phyloP scores from a whole-genome alignment of 92 coral and sea anemone genomes.

The Micromussa lordhowensis region DNA sequence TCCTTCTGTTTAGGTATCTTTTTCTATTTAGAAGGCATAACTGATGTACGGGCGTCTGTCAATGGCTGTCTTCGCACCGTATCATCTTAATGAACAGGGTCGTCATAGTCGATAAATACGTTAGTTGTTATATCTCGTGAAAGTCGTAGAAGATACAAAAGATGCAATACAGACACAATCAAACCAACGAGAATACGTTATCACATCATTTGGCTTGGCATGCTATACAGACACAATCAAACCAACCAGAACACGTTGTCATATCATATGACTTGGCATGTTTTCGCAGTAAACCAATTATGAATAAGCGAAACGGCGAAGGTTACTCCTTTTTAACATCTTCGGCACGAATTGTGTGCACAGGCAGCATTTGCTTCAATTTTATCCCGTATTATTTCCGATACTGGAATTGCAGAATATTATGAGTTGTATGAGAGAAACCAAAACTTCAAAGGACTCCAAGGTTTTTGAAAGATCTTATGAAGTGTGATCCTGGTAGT shows the following conservation, averaged over 20 bases:
- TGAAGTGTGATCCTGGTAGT: no score
- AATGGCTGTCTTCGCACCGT: no score
- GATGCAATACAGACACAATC: no score
- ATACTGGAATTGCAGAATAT: neutral
- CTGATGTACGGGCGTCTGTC: neutral
- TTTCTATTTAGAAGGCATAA: neutral
- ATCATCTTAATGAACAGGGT: no score
- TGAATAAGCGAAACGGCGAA: neutral
- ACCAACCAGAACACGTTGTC: neutral
- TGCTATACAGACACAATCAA: neutral
- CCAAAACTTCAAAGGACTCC: no score
- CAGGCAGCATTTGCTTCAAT: no score
- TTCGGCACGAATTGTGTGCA: neutral
- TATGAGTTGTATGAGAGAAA: neutral
- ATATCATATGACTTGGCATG: neutral
- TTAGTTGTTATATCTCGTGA: neutral
- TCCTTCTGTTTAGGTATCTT: neutral
- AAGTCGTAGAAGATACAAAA: neutral
- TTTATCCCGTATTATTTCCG: neutral
- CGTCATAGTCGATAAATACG: neutral
- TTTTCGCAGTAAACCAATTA: neutral
- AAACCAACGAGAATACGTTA: no score
- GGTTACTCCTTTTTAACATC: neutral
- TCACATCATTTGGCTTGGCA: no score
- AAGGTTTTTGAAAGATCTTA: no score